Percentiles rank a stretch among this genome's conserved stretches.
These are phyloP conservation scores for Drosophila vallismaia DNA, from an alignment of 2,888 invertebrate species.

Conservation along the genomic window DNA sequence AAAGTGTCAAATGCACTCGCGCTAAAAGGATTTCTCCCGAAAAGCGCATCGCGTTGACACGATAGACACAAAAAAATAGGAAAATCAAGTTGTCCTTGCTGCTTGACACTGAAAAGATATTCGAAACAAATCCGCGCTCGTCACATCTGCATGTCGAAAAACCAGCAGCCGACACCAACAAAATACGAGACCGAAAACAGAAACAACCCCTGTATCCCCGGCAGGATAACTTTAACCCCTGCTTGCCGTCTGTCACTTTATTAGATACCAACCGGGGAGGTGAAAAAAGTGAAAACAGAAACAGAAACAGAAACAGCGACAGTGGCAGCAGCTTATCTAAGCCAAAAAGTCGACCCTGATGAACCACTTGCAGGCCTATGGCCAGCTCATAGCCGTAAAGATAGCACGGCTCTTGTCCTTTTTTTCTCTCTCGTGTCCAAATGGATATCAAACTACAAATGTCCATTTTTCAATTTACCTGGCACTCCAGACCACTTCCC, in stretches of 20 bases:
- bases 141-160: slow-evolving; percentile 78
- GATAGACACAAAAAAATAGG: slow-evolving; percentile 12
- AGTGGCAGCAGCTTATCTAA: slow-evolving; percentile 64
- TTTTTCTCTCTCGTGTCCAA: slow-evolving; percentile 22
- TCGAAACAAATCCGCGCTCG: slow-evolving; percentile 74
- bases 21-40: slow-evolving; percentile 52
- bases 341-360: slow-evolving; percentile 68
- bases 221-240: slow-evolving; percentile 32
- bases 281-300: slow-evolving; percentile 14
- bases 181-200: slow-evolving; percentile 34
- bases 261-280: slow-evolving; percentile 51
- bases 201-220: slow-evolving; percentile 10
- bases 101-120: slow-evolving; percentile 50
- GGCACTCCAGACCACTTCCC: slow-evolving; percentile 9
- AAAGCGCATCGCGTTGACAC: slow-evolving; percentile 63
- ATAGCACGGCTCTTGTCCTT: slow-evolving; percentile 13
- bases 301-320: slow-evolving; percentile 28
- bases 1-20: slow-evolving; percentile 84
- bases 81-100: slow-evolving; percentile 70
- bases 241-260: slow-evolving; percentile 56
- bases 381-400: slow-evolving; percentile 12
- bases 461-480: slow-evolving; percentile 76
- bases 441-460: slow-evolving; percentile 72
- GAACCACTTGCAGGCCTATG: slow-evolving; percentile 51
- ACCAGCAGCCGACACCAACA: slow-evolving; percentile 51